Conservation (phyloP, 2,113 vertebrate genomes). For the Podarcis muralis region DNA sequence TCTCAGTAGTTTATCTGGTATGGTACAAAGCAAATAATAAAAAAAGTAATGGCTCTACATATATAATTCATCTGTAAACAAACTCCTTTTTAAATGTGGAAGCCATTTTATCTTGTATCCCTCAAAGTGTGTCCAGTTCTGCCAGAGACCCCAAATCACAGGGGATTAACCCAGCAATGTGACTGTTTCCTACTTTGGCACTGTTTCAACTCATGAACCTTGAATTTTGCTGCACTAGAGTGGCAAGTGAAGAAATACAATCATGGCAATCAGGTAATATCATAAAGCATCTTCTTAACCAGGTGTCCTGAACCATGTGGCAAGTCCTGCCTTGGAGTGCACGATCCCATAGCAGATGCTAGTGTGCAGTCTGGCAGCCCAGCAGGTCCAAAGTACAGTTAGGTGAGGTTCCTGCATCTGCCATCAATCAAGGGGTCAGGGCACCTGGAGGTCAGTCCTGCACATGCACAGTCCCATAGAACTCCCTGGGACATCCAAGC, state of each 20-base stretch:
- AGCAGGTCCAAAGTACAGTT: no score
- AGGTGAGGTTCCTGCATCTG: no score
- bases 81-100: neutral
- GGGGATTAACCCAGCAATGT: neutral
- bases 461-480: no score
- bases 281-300: neutral
- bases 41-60: neutral
- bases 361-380: no score
- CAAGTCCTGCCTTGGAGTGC: no score
- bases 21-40: neutral
- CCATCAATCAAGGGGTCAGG: no score
- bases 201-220: neutral
- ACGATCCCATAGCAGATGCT: no score
- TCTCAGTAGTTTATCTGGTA: neutral
- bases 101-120: neutral
- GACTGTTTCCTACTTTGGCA: neutral
- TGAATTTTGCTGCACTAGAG: neutral
- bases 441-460: no score
- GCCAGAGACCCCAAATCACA: neutral
- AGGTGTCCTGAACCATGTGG: no score
- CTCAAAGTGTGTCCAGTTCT: neutral
- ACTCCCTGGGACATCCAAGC: no score
- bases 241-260: neutral
- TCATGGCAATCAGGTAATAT: neutral
- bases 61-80: neutral